Evolutionary conservation across 2,113 vertebrate species (phyloP).

Genomic region (Ahaetulla prasina): DNA sequence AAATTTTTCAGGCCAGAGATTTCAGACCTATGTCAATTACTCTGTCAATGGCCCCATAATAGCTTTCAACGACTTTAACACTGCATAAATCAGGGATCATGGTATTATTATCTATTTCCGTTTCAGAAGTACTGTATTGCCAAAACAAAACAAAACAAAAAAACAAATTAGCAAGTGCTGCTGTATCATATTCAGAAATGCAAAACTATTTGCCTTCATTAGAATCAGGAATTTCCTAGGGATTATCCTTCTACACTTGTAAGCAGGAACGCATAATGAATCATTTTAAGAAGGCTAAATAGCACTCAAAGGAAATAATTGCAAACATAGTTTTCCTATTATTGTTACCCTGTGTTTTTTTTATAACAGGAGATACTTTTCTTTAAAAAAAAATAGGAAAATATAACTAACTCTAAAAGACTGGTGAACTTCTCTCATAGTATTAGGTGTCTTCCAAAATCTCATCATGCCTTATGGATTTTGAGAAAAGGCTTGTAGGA

Average conservation of each 20-base stretch:
- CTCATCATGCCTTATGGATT: not conserved
- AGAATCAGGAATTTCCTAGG: not conserved
- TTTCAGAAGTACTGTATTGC: not conserved
- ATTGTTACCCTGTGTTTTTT: not conserved
- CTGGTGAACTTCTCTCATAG: not conserved
- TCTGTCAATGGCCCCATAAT: not conserved
- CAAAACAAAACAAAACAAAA: no score
- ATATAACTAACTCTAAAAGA: not conserved
- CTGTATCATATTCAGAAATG: slow-evolving; percentile 6
- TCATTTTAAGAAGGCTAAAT: slow-evolving; percentile 4
- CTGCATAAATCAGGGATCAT: not conserved
- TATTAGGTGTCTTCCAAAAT: not conserved
- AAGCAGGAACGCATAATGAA: not conserved
- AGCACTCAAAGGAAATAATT: slow-evolving; percentile 15
- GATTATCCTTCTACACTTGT: not conserved
- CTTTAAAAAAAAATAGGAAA: not conserved
- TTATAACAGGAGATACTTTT: not conserved
- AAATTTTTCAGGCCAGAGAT: not conserved
- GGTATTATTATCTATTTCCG: not conserved
- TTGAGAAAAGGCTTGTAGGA: not conserved
- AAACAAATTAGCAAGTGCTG: not conserved
- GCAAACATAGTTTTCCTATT: not conserved
- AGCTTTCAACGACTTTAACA: not conserved
- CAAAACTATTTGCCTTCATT: slow-evolving; percentile 7
- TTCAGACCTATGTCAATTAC: not conserved